Evolutionary conservation across 1,140 invertebrate genomes (phyloP), one percentile per base, ranked within the genome.

Genomic region (Heterodera carotae): DNA sequence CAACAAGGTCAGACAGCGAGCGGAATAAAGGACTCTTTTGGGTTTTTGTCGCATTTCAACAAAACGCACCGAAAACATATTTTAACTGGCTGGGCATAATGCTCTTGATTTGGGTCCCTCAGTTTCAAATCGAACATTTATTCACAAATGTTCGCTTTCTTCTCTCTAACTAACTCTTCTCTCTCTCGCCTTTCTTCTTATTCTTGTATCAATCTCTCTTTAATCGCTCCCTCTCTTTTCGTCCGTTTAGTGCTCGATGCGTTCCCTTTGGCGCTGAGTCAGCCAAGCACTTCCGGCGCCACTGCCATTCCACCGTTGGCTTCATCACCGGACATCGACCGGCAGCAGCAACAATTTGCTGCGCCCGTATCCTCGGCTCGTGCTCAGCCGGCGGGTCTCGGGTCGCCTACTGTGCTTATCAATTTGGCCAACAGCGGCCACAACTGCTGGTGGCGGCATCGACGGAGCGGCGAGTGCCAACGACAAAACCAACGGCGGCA

Each of bases 201-300:
- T n/a, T n/a, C n/a, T n/a, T n/a, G n/a, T n/a, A n/a, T n/a, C n/a
- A n/a, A n/a, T n/a, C n/a, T n/a, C n/a, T n/a, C n/a, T n/a, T n/a
- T n/a, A n/a, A n/a, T n/a, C n/a, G n/a, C n/a, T n/a, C n/a, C n/a
- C n/a, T n/a, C n/a, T n/a, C n/a, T n/a, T n/a, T n/a, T n/a, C n/a
- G n/a, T n/a, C 22, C 48, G 15, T 56, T 56, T 18, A 56, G 48
- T 56, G 4, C 22, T 18, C 48, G 48, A 56, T 18, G 15, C 15
- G 48, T 56, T 56, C 18, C 48, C 22, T 1, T 18, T 56, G 0
- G 12, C 48, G 5, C 48, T 18, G 22, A 56, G 15, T 66, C 62
- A 29, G 62, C 27, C 62, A 27, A 66, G 62, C 33, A 66, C 62
- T 34, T 66, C 62, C 27, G 62, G 27, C 62, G n/a, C n/a, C n/a